These are phyloP conservation scores for Phrynosoma blainvillii DNA, from an alignment of 2,113 vertebrate genomes.

Conservation along the genomic window DNA sequence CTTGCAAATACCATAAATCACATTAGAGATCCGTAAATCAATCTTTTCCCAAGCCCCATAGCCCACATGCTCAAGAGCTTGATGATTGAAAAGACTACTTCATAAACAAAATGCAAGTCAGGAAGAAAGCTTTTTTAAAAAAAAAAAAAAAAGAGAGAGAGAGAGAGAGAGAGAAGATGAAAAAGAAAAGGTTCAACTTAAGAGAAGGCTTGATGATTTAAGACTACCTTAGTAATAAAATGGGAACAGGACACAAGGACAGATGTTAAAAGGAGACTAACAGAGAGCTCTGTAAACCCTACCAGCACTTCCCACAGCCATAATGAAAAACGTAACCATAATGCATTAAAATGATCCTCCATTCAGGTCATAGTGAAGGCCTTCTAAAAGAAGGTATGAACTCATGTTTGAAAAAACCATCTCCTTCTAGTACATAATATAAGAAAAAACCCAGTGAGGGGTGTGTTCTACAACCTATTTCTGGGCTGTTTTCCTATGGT, in stretches of 20 bases:
- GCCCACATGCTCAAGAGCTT: conserved; percentile 28
- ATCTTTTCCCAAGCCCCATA: conserved; percentile 19
- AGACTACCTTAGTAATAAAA: conserved; percentile 47
- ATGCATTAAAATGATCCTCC: background rate
- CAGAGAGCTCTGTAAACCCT: background rate
- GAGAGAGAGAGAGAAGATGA: background rate
- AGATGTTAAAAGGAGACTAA: conserved; percentile 1
- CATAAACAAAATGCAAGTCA: conserved; percentile 12
- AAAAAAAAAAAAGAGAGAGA: background rate
- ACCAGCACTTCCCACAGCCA: background rate
- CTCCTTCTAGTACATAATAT: background rate
- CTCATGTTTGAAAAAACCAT: background rate
- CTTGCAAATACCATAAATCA: conserved; percentile 54
- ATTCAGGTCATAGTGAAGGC: background rate
- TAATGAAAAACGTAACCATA: background rate
- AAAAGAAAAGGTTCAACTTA: background rate
- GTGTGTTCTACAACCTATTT: background rate
- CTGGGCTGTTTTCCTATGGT: too few relatives aligned
- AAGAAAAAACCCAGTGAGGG: background rate
- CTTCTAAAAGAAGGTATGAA: background rate
- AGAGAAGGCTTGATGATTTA: conserved; percentile 34
- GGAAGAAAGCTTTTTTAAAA: conserved; percentile 15
- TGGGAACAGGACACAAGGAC: background rate
- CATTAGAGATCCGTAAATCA: conserved; percentile 58
- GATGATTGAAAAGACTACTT: conserved; percentile 47